Evolutionary conservation across 2,797 vertebrate genomes (phyloP).

Genomic region (Diglossa cyanea): DNA sequence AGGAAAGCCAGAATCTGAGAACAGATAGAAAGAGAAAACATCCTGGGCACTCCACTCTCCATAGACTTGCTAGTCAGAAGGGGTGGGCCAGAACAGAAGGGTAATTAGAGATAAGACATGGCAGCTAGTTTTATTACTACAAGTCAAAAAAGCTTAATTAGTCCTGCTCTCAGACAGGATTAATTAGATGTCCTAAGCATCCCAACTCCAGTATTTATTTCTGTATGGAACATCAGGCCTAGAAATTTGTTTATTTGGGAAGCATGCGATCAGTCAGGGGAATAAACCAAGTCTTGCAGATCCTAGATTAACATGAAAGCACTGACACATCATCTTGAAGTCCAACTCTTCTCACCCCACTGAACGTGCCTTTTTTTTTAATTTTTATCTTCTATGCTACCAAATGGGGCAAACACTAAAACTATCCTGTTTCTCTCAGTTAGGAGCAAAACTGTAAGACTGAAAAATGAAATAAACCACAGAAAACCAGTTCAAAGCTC

Average conservation of each 20-base stretch:
- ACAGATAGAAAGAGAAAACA: background rate
- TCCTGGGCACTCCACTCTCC: accelerated
- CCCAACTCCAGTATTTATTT: background rate
- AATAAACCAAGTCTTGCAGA: background rate
- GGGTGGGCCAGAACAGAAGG: background rate
- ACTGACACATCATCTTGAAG: background rate
- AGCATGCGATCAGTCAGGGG: background rate
- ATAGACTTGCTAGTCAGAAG: background rate
- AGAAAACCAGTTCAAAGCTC: background rate
- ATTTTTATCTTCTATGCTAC: background rate
- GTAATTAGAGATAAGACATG: background rate
- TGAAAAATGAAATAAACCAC: background rate
- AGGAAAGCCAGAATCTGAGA: background rate
- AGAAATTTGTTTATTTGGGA: background rate
- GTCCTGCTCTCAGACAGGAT: background rate
- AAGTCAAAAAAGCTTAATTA: background rate
- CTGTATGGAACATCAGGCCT: background rate
- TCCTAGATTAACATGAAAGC: background rate
- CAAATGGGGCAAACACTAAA: background rate
- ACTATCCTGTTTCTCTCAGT: background rate
- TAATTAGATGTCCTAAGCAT: background rate
- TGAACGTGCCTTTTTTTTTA: background rate
- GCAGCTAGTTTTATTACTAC: background rate
- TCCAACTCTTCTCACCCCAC: background rate
- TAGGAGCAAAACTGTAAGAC: background rate